These are phyloP conservation scores for Petrophora chlorosata DNA, from an alignment of 2,888 invertebrate species.

Conservation along the genomic window DNA sequence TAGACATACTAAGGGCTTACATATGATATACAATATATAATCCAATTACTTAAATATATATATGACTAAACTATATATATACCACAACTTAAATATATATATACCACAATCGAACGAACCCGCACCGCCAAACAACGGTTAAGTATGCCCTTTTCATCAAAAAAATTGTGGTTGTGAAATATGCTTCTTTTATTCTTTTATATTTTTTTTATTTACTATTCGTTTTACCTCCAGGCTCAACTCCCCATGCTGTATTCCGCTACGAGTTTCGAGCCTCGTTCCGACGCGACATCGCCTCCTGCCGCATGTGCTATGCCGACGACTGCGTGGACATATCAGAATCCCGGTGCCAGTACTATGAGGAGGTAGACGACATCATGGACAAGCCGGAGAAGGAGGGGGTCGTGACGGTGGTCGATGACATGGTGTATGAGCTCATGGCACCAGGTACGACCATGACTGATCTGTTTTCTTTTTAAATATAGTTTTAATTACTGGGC, in stretches of 20 bases:
- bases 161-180: too few species aligned
- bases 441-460: conserved; percentile 52
- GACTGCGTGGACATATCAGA: conserved; percentile 53
- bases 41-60: too few species aligned
- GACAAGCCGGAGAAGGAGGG: conserved; percentile 28
- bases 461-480: too few species aligned
- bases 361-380: conserved; percentile 38
- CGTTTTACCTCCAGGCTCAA: conserved; percentile 13
- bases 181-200: background rate
- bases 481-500: background rate
- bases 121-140: too few species aligned
- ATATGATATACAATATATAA: too few species aligned
- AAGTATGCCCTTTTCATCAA: too few species aligned
- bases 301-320: conserved; percentile 51
- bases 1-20: too few species aligned
- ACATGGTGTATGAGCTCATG: conserved; percentile 46
- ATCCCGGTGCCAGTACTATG: conserved; percentile 53
- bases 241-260: conserved; percentile 24
- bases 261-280: conserved; percentile 18
- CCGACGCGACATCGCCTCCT: conserved; percentile 33
- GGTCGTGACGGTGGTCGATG: conserved; percentile 41
- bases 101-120: too few species aligned
- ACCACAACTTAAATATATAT: too few species aligned
- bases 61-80: too few species aligned
- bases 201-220: background rate